These are phyloP conservation scores for Papilio demoleus DNA, from an alignment of 2,888 invertebrate genomes.

Conservation along the genomic window DNA sequence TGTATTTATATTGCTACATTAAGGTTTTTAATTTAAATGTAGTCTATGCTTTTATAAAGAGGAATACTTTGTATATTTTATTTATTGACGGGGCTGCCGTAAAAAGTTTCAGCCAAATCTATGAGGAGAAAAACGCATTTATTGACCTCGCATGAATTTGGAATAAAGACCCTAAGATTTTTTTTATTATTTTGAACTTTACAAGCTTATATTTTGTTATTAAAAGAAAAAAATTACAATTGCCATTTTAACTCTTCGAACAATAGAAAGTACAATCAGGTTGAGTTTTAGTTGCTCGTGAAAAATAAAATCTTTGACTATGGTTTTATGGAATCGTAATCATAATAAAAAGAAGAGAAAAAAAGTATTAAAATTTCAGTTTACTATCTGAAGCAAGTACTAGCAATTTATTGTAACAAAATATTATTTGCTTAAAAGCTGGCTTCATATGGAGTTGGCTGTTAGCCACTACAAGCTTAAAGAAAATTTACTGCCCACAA, in stretches of 20 bases:
- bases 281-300: background rate
- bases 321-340: background rate
- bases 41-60: too few species aligned
- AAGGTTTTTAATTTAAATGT: too few species aligned
- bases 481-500: conserved; percentile 73
- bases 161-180: too few species aligned
- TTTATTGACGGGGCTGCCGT: too few species aligned
- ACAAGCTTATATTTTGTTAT: too few species aligned
- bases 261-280: background rate
- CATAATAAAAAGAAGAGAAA: background rate
- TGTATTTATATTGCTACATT: background rate
- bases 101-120: too few species aligned
- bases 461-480: conserved; percentile 67
- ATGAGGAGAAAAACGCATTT: too few species aligned
- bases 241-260: background rate
- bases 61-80: too few species aligned
- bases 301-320: background rate
- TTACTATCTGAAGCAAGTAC: conserved; percentile 10
- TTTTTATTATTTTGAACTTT: too few species aligned
- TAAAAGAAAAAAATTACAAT: too few species aligned
- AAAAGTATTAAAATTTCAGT: conserved; percentile 3
- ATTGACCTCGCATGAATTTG: too few species aligned
- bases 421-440: conserved; percentile 27
- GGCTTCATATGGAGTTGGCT: conserved; percentile 54
- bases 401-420: conserved; percentile 20